phyloP scores from a whole-genome alignment of 1,140 invertebrate species.

The Temnothorax nylanderi region DNA sequence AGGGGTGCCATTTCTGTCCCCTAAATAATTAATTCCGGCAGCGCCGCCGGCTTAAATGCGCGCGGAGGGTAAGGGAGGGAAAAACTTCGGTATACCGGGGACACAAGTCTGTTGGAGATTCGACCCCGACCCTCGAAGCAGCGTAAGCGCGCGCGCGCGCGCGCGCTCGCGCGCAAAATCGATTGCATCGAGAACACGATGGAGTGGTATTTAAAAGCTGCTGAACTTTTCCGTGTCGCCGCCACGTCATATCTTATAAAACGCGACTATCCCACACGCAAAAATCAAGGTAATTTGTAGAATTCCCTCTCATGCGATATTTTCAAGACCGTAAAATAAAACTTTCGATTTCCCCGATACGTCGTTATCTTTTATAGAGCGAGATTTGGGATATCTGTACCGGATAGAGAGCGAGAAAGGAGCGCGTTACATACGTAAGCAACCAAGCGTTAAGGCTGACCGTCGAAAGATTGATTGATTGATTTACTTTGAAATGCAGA shows the following conservation, averaged over 20 bases:
- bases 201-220: constrained; percentile 60
- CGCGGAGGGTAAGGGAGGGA: constrained; percentile 62
- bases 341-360: background rate
- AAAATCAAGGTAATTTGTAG: background rate
- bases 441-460: constrained; percentile 17
- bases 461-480: constrained; percentile 37
- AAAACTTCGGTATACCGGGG: constrained; percentile 71
- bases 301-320: background rate
- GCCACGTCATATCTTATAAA: background rate
- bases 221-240: background rate
- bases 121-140: constrained; percentile 39
- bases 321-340: background rate
- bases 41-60: constrained; percentile 82
- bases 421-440: background rate
- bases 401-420: background rate
- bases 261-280: background rate
- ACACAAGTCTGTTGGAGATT: constrained; percentile 72
- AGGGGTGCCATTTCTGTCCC: constrained; percentile 84
- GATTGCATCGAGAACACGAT: constrained; percentile 57
- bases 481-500: background rate
- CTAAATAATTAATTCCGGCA: constrained; percentile 85
- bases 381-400: background rate
- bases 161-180: constrained; percentile 52
- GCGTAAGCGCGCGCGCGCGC: background rate
- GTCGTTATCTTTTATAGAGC: background rate